These are phyloP conservation scores for Galerucella calmariensis DNA, from an alignment of 2,888 invertebrate genomes.

Conservation along the genomic window DNA sequence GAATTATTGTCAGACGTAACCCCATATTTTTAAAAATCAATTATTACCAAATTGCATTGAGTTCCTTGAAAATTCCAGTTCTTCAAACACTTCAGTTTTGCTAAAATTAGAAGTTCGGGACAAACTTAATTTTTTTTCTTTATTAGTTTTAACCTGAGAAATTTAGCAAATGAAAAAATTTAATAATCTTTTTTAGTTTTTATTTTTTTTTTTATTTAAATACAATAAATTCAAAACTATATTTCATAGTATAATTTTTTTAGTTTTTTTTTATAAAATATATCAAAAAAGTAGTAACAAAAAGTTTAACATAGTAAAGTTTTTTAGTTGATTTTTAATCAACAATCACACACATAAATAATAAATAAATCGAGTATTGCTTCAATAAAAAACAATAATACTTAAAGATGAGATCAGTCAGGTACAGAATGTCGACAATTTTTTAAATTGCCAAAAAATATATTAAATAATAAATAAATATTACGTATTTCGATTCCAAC, in stretches of 20 bases:
- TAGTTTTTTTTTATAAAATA: conserved; percentile 19
- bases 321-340: too few relatives aligned
- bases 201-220: conserved; percentile 19
- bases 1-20: too few relatives aligned
- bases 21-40: too few relatives aligned
- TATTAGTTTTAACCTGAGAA: neutral
- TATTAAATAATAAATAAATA: conserved; percentile 1
- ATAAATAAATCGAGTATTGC: too few relatives aligned
- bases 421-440: neutral
- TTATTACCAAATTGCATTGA: too few relatives aligned
- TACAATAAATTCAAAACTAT: conserved; percentile 14
- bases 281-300: neutral
- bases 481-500: neutral
- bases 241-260: conserved; percentile 9
- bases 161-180: conserved; percentile 21
- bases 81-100: too few relatives aligned
- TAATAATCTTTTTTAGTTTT: conserved; percentile 11
- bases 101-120: neutral
- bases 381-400: too few relatives aligned
- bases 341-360: too few relatives aligned
- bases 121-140: neutral
- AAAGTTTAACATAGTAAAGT: neutral
- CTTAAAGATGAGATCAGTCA: too few relatives aligned
- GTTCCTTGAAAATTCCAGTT: too few relatives aligned
- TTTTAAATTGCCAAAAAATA: neutral